Conservation (phyloP, 2,797 vertebrate species). For the Ispidina picta region DNA sequence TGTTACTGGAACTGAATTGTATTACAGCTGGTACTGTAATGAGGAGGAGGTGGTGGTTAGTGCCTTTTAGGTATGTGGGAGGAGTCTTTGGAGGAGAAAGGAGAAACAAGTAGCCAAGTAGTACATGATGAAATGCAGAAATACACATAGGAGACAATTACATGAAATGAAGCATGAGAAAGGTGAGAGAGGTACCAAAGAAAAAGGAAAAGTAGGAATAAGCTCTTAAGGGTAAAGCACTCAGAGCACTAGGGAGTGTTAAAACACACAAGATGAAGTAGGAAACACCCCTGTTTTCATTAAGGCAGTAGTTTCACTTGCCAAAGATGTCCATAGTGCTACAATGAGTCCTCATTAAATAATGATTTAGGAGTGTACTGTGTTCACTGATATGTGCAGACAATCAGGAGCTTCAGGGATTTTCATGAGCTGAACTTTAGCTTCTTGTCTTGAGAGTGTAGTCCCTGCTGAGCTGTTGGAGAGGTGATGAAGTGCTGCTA, state of each 20-base stretch:
- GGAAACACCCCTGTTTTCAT: not conserved
- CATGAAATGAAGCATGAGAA: not conserved
- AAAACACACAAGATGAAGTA: not conserved
- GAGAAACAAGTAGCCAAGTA: not conserved
- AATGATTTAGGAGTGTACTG: not conserved
- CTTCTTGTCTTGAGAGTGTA: not conserved
- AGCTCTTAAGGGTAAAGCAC: not conserved
- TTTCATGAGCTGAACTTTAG: not conserved
- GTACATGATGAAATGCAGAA: not conserved
- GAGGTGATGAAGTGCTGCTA: not conserved
- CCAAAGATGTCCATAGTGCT: not conserved
- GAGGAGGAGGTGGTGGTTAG: not conserved
- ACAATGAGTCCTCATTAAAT: not conserved
- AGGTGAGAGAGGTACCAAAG: not conserved
- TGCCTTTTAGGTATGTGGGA: not conserved
- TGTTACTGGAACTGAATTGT: not conserved
- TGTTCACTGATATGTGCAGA: not conserved
- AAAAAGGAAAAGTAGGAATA: not conserved
- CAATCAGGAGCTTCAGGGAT: not conserved
- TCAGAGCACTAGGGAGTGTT: not conserved
- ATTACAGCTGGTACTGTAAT: not conserved
- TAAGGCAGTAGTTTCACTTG: not conserved
- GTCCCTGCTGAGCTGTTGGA: not conserved
- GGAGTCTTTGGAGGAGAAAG: not conserved
- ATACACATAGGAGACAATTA: not conserved